phyloP scores from a whole-genome alignment of 2,888 invertebrate genomes.

The Zaprionus lineosus region DNA sequence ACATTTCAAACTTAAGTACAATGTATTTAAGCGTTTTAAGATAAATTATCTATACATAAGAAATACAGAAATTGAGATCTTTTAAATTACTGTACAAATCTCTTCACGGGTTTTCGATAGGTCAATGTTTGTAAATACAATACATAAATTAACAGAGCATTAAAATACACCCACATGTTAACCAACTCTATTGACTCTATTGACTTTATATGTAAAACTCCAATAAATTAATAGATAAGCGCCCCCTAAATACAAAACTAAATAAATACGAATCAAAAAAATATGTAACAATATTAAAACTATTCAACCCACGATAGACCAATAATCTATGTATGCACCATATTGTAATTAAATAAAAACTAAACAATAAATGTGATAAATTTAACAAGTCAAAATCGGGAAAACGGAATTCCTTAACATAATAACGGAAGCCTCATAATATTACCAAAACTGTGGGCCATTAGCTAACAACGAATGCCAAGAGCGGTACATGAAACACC shows the following conservation, averaged over 20 bases:
- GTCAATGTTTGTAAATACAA: conserved; percentile 27
- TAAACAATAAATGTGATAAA: conserved; percentile 66
- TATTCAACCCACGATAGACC: conserved; percentile 32
- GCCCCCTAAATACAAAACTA: conserved; percentile 21
- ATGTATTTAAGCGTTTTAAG: conserved; percentile 31
- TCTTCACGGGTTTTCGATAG: conserved; percentile 25
- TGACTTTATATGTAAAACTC: conserved; percentile 43
- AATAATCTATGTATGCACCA: conserved; percentile 36
- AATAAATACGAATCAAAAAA: conserved; percentile 10
- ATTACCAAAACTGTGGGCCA: conserved; percentile 22
- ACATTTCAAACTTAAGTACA: conserved; percentile 25
- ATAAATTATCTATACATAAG: conserved; percentile 19
- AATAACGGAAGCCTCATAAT: conserved; percentile 57
- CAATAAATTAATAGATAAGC: conserved; percentile 39
- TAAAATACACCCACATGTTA: conserved; percentile 30
- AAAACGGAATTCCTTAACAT: conserved; percentile 24
- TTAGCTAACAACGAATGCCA: no score
- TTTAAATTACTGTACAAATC: conserved; percentile 55
- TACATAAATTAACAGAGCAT: conserved; percentile 19
- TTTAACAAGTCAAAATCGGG: conserved; percentile 35
- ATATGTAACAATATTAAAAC: conserved; percentile 24
- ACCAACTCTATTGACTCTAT: no score
- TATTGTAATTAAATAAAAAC: conserved; percentile 56
- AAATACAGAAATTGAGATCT: conserved; percentile 7
- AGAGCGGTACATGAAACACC: no score